A percentile compares a stretch with the other conserved stretches of the same genome.
Conservation (phyloP, 2,888 invertebrate genomes). For the Oegoconia quadripuncta region DNA sequence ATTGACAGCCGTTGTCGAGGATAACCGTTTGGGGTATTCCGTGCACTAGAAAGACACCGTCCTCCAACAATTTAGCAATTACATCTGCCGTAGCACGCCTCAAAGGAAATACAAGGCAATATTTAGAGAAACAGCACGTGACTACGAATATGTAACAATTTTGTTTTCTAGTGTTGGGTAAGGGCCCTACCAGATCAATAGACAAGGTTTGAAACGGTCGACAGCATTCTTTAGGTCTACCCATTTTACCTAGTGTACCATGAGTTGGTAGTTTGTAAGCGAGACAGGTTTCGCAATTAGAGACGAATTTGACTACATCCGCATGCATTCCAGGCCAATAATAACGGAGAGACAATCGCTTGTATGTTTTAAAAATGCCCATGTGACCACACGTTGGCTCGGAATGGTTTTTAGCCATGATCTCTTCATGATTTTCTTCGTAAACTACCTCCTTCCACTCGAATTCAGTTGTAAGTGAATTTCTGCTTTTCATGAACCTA, state of each 20-base stretch:
- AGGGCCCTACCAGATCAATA: slow-evolving; percentile 25
- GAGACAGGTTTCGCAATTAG: slow-evolving; percentile 5
- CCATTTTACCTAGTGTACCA: slow-evolving; percentile 21
- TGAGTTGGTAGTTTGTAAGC: slow-evolving; percentile 8
- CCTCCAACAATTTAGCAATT: slow-evolving; percentile 10
- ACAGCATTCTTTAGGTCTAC: slow-evolving; percentile 21
- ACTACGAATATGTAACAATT: slow-evolving; percentile 19
- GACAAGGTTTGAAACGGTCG: slow-evolving; percentile 24
- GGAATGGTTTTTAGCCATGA: slow-evolving; percentile 19
- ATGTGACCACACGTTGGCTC: slow-evolving; percentile 22
- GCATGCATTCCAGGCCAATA: slow-evolving; percentile 19
- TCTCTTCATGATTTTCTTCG: not conserved
- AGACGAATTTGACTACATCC: slow-evolving; percentile 18
- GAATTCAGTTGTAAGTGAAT: slow-evolving; percentile 18
- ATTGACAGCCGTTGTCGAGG: slow-evolving; percentile 6
- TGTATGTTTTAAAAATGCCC: slow-evolving; percentile 26
- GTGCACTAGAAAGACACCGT: slow-evolving; percentile 6
- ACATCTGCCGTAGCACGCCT: slow-evolving; percentile 16
- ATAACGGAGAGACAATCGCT: slow-evolving; percentile 14
- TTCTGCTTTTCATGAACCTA: slow-evolving; percentile 14
- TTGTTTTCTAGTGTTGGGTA: slow-evolving; percentile 17
- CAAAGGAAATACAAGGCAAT: slow-evolving; percentile 19
- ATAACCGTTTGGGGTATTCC: slow-evolving; percentile 6
- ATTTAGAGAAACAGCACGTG: slow-evolving; percentile 24
- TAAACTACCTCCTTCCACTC: slow-evolving; percentile 27